Percentiles rank a stretch among this genome's conserved stretches.
Conservation (phyloP, 2,888 invertebrate species). For the Ephialtes manifestator region DNA sequence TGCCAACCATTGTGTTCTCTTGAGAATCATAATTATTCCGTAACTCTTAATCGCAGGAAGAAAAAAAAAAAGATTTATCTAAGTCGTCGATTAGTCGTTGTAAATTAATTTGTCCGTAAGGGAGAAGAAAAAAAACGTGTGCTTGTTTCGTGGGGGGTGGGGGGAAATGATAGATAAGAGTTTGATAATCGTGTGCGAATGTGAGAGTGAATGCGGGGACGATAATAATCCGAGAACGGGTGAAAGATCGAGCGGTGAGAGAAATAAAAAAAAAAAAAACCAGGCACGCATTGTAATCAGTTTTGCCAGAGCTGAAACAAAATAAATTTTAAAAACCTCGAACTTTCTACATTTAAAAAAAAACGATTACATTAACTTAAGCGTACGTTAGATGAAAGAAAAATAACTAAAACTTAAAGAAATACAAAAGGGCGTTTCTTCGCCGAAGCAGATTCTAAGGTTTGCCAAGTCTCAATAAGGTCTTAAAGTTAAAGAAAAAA, state of each 20-base stretch:
- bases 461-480: conserved; percentile 80
- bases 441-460: conserved; percentile 78
- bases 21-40: conserved; percentile 82
- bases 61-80: conserved; percentile 71
- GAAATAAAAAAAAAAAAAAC: not conserved
- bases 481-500: conserved; percentile 60
- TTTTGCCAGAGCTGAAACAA: conserved; percentile 45
- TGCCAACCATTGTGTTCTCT: conserved; percentile 84
- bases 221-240: conserved; percentile 69
- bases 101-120: conserved; percentile 78
- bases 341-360: conserved; percentile 55
- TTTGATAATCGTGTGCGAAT: conserved; percentile 55
- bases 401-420: conserved; percentile 39
- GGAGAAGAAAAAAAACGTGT: conserved; percentile 32
- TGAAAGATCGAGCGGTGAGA: conserved; percentile 50
- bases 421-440: conserved; percentile 66
- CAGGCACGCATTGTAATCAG: conserved; percentile 40
- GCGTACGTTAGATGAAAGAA: conserved; percentile 62
- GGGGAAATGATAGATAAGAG: conserved; percentile 20
- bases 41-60: conserved; percentile 77
- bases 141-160: conserved; percentile 18
- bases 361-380: conserved; percentile 63
- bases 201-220: conserved; percentile 55
- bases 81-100: conserved; percentile 82
- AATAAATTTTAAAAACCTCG: conserved; percentile 56